Evolutionary conservation across 2,797 vertebrate genomes (phyloP), one percentile per base, ranked within the genome.

Genomic region (Brachyalestes nurse): DNA sequence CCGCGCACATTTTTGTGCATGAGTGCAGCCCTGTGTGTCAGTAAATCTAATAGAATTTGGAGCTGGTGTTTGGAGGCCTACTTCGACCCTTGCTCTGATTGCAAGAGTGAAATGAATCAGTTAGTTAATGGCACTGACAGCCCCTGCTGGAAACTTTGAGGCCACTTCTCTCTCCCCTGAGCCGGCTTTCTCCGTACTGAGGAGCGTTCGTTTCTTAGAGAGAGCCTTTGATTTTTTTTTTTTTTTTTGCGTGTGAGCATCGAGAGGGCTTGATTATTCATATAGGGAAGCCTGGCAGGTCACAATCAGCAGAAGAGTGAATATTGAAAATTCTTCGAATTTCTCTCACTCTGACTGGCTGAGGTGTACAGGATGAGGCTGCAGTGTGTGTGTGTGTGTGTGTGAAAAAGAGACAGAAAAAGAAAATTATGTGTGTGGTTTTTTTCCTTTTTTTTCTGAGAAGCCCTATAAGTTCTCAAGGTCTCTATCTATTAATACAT

Each of bases 201-300:
- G 65, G 81, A 83, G 83, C 77, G 55, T 66, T 38, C 70, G 64
- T 82, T 93, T 93, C 92, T 91, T 93, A 91, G 92, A 93, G 90
- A 91, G 91, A 40, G 83, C 88, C 87, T 90, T 88, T 90, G 86
- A 91, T 90, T 86, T 19, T 57, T 73, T 71, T 53, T 86, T 88
- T 89, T 23, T 85, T 10, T 71, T n/a, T 2, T 61, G 21, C 67
- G 49, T 76, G 70, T 60, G 64, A 55, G 79, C 75, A 19, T 69
- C 75, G 86, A 87, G 2, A 47, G 1, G 58, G 84, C 84, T 86
- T 88, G 84, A 86, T 87, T 86, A 90, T 86, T 94, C 91, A 93
- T 93, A 91, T 86, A 77, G 87, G 90, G 61, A 92, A 84, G 86
- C 6, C 82, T 73, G 64, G 65, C 83, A 89, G 75, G 80, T 82